Evolutionary conservation across 2,888 invertebrate species (phyloP).

Genomic region (Fragum fragum): DNA sequence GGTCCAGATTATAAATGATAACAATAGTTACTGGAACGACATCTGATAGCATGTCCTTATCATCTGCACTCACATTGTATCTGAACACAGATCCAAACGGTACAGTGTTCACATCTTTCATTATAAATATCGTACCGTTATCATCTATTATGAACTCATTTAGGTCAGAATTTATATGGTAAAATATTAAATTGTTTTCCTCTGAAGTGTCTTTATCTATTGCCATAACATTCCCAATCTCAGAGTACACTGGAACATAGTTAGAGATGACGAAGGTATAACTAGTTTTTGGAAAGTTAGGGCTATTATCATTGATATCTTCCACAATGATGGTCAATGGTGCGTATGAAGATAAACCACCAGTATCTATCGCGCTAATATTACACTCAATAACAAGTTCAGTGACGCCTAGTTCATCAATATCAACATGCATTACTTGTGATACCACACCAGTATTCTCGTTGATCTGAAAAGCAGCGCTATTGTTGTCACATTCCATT

Average conservation of each 20-base stretch:
- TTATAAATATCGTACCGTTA: conserved; percentile 44
- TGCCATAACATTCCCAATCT: conserved; percentile 38
- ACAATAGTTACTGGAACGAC: conserved; percentile 47
- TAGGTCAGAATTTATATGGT: conserved; percentile 30
- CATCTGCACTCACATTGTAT: conserved; percentile 39
- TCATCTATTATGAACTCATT: conserved; percentile 47
- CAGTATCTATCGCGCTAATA: conserved; percentile 41
- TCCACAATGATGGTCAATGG: conserved; percentile 38
- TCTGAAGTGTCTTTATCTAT: conserved; percentile 46
- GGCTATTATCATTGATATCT: conserved; percentile 48
- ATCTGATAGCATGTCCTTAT: conserved; percentile 30
- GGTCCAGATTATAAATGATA: conserved; percentile 32
- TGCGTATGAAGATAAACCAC: conserved; percentile 29
- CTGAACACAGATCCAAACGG: conserved; percentile 45
- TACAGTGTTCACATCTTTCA: conserved; percentile 32
- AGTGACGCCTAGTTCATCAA: conserved; percentile 32
- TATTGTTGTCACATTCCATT: conserved; percentile 42
- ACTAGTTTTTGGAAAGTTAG: conserved; percentile 43
- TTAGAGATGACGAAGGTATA: conserved; percentile 47
- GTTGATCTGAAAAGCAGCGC: conserved; percentile 39
- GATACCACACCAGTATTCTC: conserved; percentile 44
- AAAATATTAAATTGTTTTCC: conserved; percentile 47
- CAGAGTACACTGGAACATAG: conserved; percentile 42
- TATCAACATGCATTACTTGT: conserved; percentile 44
- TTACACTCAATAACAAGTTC: conserved; percentile 40